These are phyloP conservation scores for Callocephalon fimbriatum DNA, from an alignment of 2,113 vertebrate species.

Conservation along the genomic window DNA sequence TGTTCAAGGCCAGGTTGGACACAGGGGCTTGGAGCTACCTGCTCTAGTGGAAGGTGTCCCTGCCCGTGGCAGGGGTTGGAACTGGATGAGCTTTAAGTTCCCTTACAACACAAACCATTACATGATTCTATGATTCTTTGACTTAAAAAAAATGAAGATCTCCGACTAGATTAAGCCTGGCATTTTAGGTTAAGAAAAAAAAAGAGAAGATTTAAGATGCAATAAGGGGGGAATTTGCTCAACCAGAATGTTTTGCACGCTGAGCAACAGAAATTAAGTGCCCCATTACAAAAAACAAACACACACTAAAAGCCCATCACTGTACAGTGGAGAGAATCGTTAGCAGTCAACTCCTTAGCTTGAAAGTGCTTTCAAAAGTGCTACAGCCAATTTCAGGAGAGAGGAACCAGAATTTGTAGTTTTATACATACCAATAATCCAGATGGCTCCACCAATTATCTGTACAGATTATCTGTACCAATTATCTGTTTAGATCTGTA, in stretches of 20 bases:
- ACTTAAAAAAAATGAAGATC: not conserved
- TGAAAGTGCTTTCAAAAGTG: not conserved
- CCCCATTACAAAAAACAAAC: not conserved
- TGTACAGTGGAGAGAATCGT: not conserved
- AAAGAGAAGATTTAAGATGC: not conserved
- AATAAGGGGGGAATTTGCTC: not conserved
- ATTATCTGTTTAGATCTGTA: too few species aligned
- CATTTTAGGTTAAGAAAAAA: not conserved
- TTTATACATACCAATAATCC: not conserved
- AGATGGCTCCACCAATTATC: not conserved
- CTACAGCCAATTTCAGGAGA: not conserved
- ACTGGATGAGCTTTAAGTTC: not conserved
- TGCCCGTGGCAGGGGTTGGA: not conserved
- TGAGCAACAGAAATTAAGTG: not conserved
- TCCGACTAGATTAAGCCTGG: not conserved
- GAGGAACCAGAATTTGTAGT: too few species aligned
- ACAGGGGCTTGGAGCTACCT: not conserved
- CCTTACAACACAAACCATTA: not conserved
- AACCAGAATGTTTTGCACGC: not conserved
- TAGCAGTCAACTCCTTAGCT: not conserved
- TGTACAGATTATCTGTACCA: too few species aligned
- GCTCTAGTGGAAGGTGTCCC: not conserved
- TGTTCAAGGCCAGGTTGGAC: not conserved
- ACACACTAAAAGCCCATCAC: not conserved
- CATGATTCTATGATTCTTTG: not conserved